Base-by-base conservation (phyloP, 2,797 vertebrate genomes). In the Oryzias sinensis region DNA sequence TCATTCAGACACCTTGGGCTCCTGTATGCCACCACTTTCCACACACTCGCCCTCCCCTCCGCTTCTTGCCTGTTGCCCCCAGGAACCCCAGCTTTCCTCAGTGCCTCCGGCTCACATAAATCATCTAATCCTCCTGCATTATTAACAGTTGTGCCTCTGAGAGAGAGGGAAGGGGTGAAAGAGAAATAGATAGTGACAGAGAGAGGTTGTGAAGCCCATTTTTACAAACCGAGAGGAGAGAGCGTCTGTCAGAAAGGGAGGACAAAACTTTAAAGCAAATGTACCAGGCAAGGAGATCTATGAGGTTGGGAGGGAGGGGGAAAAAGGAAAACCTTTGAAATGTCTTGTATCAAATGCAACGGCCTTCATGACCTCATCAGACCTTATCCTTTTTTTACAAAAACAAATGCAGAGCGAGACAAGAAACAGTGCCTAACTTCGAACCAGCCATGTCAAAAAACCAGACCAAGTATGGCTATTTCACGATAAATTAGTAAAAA, bases 71-170 rank as follows among this genome's bases (percentile, higher is more conserved):
- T 69, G 70, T 82, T 79, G 70, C 68, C 84, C 79, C 67, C 64
- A 76, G 80, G 74, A 83, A 78, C 80, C 82, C 79, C 62, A 79
- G 81, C 82, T 77, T 79, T 81, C 77, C 69, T 76, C 68, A 46
- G 63, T 4, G 77, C 78, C 79, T 78, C 72, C 46, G 75, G 80
- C 87, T 84, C 81, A 83, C 78, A 89, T 83, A 79, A 90, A 87
- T 80, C 82, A 84, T 74, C 81, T 88, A 91, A 89, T 90, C 86
- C 82, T 88, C 70, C 75, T 89, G 82, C 81, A 90, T 90, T 90
- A 89, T 88, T 91, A 89, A 89, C 76, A 77, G 70, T 70, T 68
- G 72, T 57, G 18, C 80, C 76, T 78, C 63, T 69, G 76, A 84
- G 74, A 84, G 68, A 67, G 61, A 56, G 65, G 66, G 48, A 68